Evolutionary conservation across 1,140 invertebrate species (phyloP).

Genomic region (Chymomyza costata): DNA sequence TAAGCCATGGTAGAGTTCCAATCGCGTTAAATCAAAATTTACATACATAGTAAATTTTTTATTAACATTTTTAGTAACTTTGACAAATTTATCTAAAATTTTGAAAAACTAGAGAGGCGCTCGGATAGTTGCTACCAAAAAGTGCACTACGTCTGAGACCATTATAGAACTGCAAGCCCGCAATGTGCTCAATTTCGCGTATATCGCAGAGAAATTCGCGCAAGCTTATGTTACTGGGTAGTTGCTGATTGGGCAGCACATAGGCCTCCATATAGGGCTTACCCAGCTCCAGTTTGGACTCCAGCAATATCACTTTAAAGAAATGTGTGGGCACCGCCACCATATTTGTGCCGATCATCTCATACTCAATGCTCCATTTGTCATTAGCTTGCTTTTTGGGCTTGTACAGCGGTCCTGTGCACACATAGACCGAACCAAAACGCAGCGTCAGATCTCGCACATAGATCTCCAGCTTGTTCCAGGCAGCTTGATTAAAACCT

Average conservation of each 20-base stretch:
- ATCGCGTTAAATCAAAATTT: too few relatives aligned
- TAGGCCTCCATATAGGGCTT: slow-evolving; percentile 93
- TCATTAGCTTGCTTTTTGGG: slow-evolving; percentile 88
- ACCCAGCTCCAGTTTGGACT: slow-evolving; percentile 79
- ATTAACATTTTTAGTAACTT: not conserved
- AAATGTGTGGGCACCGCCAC: slow-evolving; percentile 99
- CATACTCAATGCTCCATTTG: slow-evolving; percentile 93
- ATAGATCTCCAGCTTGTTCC: slow-evolving; percentile 81
- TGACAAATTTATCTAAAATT: slow-evolving; percentile 29
- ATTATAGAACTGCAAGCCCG: slow-evolving; percentile 94
- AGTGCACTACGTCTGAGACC: slow-evolving; percentile 76
- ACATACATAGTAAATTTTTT: too few relatives aligned
- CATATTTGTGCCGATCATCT: slow-evolving; percentile 95
- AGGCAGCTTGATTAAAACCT: slow-evolving; percentile 95
- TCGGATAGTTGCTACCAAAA: slow-evolving; percentile 73
- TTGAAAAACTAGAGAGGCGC: slow-evolving; percentile 48
- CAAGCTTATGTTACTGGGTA: slow-evolving; percentile 84
- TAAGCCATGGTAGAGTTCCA: too few relatives aligned
- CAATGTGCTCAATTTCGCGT: slow-evolving; percentile 91
- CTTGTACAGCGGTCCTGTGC: slow-evolving; percentile 96
- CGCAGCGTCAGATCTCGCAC: slow-evolving; percentile 82
- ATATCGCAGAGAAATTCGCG: slow-evolving; percentile 88
- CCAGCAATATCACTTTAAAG: slow-evolving; percentile 93
- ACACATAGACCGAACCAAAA: slow-evolving; percentile 93
- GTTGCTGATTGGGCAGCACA: slow-evolving; percentile 92